Percentiles rank a stretch among this genome's conserved stretches.
These are phyloP conservation scores for Anseranas semipalmata DNA, from an alignment of 2,113 vertebrate species.

Conservation along the genomic window DNA sequence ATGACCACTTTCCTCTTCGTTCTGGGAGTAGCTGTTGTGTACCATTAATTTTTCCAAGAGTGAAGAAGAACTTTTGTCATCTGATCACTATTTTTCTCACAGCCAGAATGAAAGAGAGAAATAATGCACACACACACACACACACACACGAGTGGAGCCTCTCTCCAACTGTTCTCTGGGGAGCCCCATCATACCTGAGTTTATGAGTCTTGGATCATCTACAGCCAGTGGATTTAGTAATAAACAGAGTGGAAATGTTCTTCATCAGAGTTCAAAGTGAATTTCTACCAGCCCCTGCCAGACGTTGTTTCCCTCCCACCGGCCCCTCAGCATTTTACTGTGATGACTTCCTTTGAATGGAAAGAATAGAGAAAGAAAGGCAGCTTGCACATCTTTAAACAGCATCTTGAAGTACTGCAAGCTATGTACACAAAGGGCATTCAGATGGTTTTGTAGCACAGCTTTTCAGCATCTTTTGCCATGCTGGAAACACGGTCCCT, in stretches of 20 bases:
- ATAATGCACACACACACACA: not conserved
- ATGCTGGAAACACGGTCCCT: not conserved
- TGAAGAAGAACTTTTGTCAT: not conserved
- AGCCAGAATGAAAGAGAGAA: not conserved
- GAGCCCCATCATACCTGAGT: constrained; percentile 50
- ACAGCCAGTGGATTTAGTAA: constrained; percentile 48
- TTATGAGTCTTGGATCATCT: constrained; percentile 61
- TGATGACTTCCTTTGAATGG: constrained; percentile 62
- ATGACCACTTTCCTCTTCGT: not conserved
- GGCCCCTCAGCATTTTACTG: constrained; percentile 1
- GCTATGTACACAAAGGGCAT: not conserved
- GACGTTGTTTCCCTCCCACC: not conserved
- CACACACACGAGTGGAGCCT: not conserved
- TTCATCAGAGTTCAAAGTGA: constrained; percentile 59
- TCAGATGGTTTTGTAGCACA: not conserved
- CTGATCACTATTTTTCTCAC: not conserved
- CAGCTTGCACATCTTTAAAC: constrained; percentile 66
- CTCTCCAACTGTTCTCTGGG: not conserved
- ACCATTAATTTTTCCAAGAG: not conserved
- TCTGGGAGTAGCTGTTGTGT: not conserved
- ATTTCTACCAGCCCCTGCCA: constrained; percentile 21
- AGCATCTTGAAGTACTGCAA: constrained; percentile 1
- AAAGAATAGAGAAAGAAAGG: constrained; percentile 63
- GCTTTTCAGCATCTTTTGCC: not conserved
- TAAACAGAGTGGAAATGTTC: constrained; percentile 62